Evolutionary conservation across 2,797 vertebrate genomes (phyloP), one percentile per base, ranked within the genome.

Genomic region (Loris lydekkerianus): DNA sequence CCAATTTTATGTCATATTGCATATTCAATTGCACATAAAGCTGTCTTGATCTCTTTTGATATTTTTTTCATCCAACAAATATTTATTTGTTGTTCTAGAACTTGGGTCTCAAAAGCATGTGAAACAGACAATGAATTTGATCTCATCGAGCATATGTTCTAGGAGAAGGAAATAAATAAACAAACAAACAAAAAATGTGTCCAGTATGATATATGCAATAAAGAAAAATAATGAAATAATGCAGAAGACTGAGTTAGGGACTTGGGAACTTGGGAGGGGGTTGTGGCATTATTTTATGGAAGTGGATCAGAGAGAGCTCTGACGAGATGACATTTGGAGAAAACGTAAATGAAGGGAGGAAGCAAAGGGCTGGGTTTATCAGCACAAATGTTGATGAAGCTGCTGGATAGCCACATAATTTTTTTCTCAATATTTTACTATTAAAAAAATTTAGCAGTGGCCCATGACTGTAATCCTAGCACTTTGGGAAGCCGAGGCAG

Each of bases 71-170:
- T 61, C 49, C 5, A 65, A 20, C 77, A 78, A 77, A 34, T 56
- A 69, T 61, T 72, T 78, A 87, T 87, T 73, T 40, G 56, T 76
- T 78, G 21, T 82, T 93, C 65, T 92, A 95, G 58, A 83, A 37
- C 46, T 21, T 21, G 21, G 37, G 58, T 81, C 40, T 60, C 13
- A 56, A 21, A 10, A 40, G 46, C 34, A 1, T 29, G 8, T 61
- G n/a, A 88, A 69, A 67, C 69, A 87, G 40, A 61, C 10, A 31
- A 29, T 46, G 34, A 91, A 49, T 84, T 31, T 21, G 69, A 70
- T 88, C 20, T 63, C 29, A 61, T 31, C 60, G n/a, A 75, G 23
- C 31, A 69, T 69, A 21, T 53, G 15, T 56, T 77, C 72, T 53
- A 56, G 20, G 6, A 4, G 65, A 56, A 80, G 70, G 34, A 43